These are phyloP conservation scores for Vanessa atalanta DNA, from an alignment of 1,140 invertebrate genomes.

Conservation along the genomic window DNA sequence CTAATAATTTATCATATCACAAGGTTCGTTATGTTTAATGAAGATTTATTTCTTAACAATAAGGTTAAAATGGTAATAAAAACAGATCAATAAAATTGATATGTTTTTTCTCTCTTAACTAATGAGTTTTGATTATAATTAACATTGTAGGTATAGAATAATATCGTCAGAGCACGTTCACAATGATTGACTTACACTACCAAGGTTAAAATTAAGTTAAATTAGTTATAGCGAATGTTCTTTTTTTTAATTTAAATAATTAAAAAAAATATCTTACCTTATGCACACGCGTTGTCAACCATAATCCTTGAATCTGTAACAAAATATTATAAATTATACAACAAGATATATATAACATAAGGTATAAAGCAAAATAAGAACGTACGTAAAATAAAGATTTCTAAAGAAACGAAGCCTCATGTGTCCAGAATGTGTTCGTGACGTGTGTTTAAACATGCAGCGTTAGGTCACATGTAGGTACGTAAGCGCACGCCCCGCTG, in stretches of 20 bases:
- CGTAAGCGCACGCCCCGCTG: neutral
- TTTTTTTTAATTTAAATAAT: neutral
- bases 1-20: neutral
- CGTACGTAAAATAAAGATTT: slow-evolving; percentile 6
- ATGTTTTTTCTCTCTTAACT: neutral
- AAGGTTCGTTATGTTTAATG: neutral
- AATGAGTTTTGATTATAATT: neutral
- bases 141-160: neutral
- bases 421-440: neutral
- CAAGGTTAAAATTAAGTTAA: neutral
- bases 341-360: neutral
- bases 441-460: slow-evolving; percentile 10
- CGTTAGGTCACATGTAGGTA: neutral
- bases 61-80: slow-evolving; percentile 6
- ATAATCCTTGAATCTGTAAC: slow-evolving; percentile 30
- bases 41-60: slow-evolving; percentile 10
- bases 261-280: slow-evolving; percentile 16
- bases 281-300: slow-evolving; percentile 10
- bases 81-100: neutral
- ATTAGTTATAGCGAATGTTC: too few relatives aligned
- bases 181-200: neutral
- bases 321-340: slow-evolving; percentile 5
- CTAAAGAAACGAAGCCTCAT: neutral
- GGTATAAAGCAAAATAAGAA: neutral
- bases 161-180: too few relatives aligned